Conservation (phyloP, 2,113 vertebrate species). For the Crypturellus undulatus region DNA sequence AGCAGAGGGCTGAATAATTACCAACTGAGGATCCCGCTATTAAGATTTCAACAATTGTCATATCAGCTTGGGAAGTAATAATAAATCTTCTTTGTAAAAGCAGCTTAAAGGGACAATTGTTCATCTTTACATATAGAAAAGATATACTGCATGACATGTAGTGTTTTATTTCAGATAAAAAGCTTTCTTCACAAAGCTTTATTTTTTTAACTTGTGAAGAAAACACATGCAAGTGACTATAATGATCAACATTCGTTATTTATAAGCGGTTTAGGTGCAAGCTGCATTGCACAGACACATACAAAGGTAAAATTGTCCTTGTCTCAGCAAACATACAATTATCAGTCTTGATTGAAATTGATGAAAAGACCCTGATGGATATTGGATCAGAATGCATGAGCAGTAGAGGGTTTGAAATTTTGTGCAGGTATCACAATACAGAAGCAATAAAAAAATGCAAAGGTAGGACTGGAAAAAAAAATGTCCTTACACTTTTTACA, state of each 20-base stretch:
- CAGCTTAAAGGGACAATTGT: slow-evolving; percentile 26
- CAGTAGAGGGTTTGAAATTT: background rate
- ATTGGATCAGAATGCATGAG: background rate
- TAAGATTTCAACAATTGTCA: slow-evolving; percentile 19
- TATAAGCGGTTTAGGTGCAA: background rate
- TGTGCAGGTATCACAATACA: background rate
- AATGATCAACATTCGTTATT: background rate
- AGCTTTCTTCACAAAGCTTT: background rate
- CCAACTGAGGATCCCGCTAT: background rate
- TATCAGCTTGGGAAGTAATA: slow-evolving; percentile 11
- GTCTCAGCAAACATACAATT: background rate
- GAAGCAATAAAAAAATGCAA: background rate
- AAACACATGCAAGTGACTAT: background rate
- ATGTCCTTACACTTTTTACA: background rate
- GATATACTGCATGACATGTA: background rate
- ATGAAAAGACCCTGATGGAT: background rate
- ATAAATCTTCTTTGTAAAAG: slow-evolving; percentile 29
- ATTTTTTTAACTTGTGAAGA: background rate
- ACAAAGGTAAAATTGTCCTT: background rate
- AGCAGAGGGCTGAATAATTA: slow-evolving; percentile 42
- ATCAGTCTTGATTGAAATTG: background rate
- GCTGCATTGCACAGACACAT: background rate
- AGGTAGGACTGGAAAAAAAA: background rate
- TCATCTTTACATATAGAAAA: slow-evolving; percentile 45
- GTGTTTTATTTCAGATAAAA: background rate